Base-by-base conservation (phyloP, 2,797 vertebrate genomes). In the Syngnathus rostellatus region DNA sequence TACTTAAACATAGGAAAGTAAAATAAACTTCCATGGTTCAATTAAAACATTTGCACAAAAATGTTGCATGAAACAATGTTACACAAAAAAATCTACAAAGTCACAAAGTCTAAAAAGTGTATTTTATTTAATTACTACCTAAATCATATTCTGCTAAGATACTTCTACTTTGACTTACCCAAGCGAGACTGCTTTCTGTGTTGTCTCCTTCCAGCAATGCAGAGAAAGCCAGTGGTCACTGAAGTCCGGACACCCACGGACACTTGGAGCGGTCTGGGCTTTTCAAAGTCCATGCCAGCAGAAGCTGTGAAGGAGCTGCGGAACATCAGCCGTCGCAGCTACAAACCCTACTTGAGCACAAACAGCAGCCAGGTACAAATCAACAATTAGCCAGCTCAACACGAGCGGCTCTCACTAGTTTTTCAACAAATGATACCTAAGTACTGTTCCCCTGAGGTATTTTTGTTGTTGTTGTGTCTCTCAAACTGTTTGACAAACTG, bases 221-320 rank as follows among this genome's bases (percentile, higher is more conserved):
- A 89, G 87, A 90, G 88, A 79, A 91, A 89, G 72, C 92, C 92
- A 0, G 87, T 92, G 60, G 87, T 91, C 74, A 92, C 90, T 1
- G 91, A 93, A 75, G 91, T 93, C 19, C 89, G 82, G 65, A 93
- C 87, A 0, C 92, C 92, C 53, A 93, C 92, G 4, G 91, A 92
- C 83, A 92, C 90, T 0, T 93, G 92, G 92, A 93, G 92, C 21
- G 92, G 92, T n/a, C 85, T 93, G 4, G 92, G 92, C 68, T 93
- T 93, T 80, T 93, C 92, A 43, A 93, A 92, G 73, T 93, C 92
- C 5, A 93, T 93, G 92, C 92, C 92, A 1, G 87, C 90, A 0
- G 92, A 93, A 60, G 90, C 92, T 0, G 68, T 91, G 10, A 92
- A 90, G 72, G 91, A 92, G 72, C 86, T 93, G 7, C 89, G 91